Base-by-base conservation (phyloP, 2,113 vertebrate genomes). In the Rhodinocichla rosea region DNA sequence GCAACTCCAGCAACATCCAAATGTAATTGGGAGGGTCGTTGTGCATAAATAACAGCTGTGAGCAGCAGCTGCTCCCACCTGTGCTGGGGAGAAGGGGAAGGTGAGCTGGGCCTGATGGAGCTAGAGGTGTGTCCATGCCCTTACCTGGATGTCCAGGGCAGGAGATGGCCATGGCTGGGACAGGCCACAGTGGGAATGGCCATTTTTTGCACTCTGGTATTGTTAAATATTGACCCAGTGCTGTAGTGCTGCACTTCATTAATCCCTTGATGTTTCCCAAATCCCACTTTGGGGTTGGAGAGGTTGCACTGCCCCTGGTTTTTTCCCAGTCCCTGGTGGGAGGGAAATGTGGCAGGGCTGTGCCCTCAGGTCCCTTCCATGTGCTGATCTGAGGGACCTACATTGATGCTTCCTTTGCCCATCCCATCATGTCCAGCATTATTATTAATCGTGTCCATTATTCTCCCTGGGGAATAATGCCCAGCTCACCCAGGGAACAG, bases 31-130 rank as follows among this genome's bases (percentile, higher is more conserved):
- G 96, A 94, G 96, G 89, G 96, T 96, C 6, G 24, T 62, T 59
- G 52, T 55, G 91, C 68, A 88, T 96, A 95, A 97, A 96, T 95
- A 92, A 96, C 98, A 98, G 57, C 97, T 98, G 97, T 35, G 94
- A 94, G 91, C 33, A 52, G 95, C 98, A 98, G 97, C 90, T 97
- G 97, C 47, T 56, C 60, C 90, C 97, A 97, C 96, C 98, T 97
- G 94, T 63, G 33, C 63, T 0, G 1, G 15, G 56, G 76, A 67
- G 57, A 79, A 73, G 24, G 35, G 47, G 82, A 73, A 69, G 74
- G 52, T 17, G 69, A 40, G 39, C 33, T 80, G 2, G 7, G 85
- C 24, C 63, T 35, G 65, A 5, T 1, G 35, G 8, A 45, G 49
- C 62, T 5, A 2, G 21, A 0, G 4, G n/a, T 8, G 56, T 39